phyloP scores from a whole-genome alignment of 2,888 invertebrate species.

The Apotomis turbidana region DNA sequence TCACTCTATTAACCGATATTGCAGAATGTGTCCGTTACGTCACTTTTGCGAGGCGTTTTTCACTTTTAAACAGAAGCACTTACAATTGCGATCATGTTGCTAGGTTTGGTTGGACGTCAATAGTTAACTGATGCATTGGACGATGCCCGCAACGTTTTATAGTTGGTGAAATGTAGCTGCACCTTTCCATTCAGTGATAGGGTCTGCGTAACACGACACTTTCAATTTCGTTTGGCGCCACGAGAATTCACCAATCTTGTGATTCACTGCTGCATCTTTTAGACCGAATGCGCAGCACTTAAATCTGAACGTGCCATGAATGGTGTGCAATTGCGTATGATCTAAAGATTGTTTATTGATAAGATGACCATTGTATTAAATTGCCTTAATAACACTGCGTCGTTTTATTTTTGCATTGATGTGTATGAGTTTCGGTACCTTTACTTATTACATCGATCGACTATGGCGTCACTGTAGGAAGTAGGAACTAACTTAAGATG shows the following conservation, averaged over 20 bases:
- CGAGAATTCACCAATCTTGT: not conserved
- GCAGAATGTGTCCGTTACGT: conserved; percentile 36
- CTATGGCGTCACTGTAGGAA: conserved; percentile 28
- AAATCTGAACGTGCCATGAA: conserved; percentile 50
- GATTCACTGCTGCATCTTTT: conserved; percentile 50
- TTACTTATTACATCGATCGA: conserved; percentile 52
- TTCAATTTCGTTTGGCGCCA: conserved; percentile 29
- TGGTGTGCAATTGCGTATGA: not conserved
- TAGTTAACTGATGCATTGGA: conserved; percentile 72
- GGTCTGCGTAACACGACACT: conserved; percentile 54
- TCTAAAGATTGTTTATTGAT: conserved; percentile 45
- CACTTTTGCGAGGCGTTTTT: conserved; percentile 34
- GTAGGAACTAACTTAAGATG: conserved; percentile 17
- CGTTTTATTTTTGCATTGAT: conserved; percentile 61
- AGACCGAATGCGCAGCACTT: accelerated
- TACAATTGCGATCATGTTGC: conserved; percentile 82
- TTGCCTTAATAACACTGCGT: conserved; percentile 52
- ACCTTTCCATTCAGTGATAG: conserved; percentile 82
- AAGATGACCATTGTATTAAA: conserved; percentile 57
- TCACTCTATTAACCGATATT: conserved; percentile 29
- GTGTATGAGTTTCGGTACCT: conserved; percentile 52
- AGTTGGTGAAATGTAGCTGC: conserved; percentile 76
- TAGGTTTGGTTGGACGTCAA: conserved; percentile 68
- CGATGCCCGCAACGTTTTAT: conserved; percentile 75
- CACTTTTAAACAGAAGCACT: conserved; percentile 55